Base-by-base conservation (phyloP, 2,888 invertebrate species). In the Leptopilina drosophilae region DNA sequence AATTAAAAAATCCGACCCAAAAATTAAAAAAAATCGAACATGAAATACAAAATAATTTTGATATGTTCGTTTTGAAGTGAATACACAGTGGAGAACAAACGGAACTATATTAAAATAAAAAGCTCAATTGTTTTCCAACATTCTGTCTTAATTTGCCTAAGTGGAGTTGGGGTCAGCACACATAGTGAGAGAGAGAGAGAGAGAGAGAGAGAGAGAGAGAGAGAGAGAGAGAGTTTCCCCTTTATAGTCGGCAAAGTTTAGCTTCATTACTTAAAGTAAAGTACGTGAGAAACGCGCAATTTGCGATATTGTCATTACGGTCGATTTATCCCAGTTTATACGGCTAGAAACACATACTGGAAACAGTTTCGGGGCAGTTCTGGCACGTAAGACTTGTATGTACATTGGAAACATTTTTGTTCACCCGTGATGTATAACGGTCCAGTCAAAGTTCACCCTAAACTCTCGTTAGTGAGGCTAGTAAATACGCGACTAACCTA, bases 251-350 rank as follows among this genome's bases (percentile, higher is more conserved):
- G 11, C 64, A 69, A 87, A 87, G 83, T 88, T 88, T 87, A 80
- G 85, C 84, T 88, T 49, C 87, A 86, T 88, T 87, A 87, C 84
- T 85, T 88, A 85, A 49, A 88, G 87, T 88, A 87, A 84, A 79
- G 82, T 82, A 83, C 76, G 67, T 76, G 75, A 79, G 82, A 76
- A 49, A 76, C 75, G 78, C 69, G 81, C 80, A 87, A 87, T 87
- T 87, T 87, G 85, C 86, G 85, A 87, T 49, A 49, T 85, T 84
- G 87, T 85, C 84, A 82, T 78, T 78, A 75, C 79, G 82, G 81
- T 80, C 82, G 83, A 84, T 82, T 84, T 82, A 80, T 82, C 82
- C 80, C 78, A 73, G 53, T 73, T 73, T 73, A 73, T 73, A 73
- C 56, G 33, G 56, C 33, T 66, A 64, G 66, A 56, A 11, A 82